phyloP scores from a whole-genome alignment of 2,113 vertebrate genomes.

The Varanus komodoensis region DNA sequence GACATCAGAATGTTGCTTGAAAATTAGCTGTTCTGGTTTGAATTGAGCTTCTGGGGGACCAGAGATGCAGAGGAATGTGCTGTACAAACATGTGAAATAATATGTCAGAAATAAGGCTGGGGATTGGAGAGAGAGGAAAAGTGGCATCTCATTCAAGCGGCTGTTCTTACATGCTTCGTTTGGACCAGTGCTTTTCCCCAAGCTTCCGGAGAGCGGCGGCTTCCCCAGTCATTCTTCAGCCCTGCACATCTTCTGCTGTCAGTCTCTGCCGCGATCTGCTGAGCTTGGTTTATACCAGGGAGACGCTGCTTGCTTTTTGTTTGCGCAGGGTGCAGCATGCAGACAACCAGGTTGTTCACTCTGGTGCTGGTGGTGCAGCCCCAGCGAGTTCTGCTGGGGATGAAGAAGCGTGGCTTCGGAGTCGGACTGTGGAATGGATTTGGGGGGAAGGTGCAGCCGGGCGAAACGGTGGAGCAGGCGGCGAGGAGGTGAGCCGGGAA shows the following conservation, averaged over 20 bases:
- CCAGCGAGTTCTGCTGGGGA: constrained; percentile 86
- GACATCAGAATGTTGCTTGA: too few relatives aligned
- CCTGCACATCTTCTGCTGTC: not conserved
- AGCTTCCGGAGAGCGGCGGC: not conserved
- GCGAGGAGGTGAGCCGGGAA: constrained; percentile 83
- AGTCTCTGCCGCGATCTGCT: not conserved
- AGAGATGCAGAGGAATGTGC: not conserved
- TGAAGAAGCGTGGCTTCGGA: constrained; percentile 97
- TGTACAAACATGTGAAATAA: not conserved
- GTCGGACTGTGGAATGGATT: constrained; percentile 95
- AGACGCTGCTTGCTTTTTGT: accelerated
- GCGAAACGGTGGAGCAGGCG: constrained; percentile 89
- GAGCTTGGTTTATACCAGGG: not conserved
- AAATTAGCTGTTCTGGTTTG: too few relatives aligned
- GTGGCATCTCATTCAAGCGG: not conserved
- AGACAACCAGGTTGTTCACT: constrained; percentile 83
- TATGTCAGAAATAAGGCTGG: not conserved
- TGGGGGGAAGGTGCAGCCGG: constrained; percentile 90
- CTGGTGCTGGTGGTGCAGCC: constrained; percentile 91
- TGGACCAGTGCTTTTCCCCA: not conserved
- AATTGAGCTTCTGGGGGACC: not conserved
- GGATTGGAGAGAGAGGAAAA: not conserved
- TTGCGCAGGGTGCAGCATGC: constrained; percentile 72
- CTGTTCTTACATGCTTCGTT: not conserved
- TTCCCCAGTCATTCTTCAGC: not conserved